Evolutionary conservation across 1,140 invertebrate species (phyloP).

Genomic region (Drosophila pseudoananassae): DNA sequence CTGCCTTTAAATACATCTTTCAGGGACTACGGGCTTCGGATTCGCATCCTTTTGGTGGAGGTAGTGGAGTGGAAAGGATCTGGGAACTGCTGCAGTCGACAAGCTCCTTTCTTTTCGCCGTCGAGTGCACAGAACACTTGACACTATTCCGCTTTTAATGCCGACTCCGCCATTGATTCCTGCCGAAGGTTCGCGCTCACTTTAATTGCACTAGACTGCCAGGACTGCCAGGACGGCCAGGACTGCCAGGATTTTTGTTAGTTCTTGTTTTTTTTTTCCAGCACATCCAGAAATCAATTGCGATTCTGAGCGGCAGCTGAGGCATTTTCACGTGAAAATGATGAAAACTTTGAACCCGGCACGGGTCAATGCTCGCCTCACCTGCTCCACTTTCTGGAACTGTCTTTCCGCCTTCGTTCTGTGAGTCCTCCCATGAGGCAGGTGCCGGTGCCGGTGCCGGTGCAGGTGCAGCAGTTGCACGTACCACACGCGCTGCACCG

Average conservation of each 20-base stretch:
- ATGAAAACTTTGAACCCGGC: conserved; percentile 21
- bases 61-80: neutral
- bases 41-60: neutral
- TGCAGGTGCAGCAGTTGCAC: conserved; percentile 3
- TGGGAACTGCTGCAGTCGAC: conserved; percentile 26
- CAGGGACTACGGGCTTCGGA: conserved; percentile 15
- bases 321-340: conserved; percentile 3
- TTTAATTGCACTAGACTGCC: conserved; percentile 19
- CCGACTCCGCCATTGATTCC: conserved; percentile 28
- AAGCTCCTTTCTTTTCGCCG: conserved; percentile 15
- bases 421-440: neutral
- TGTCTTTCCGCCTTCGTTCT: no score
- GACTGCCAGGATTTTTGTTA: neutral
- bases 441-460: neutral
- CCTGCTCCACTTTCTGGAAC: conserved; percentile 18
- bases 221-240: no score
- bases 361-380: conserved; percentile 15
- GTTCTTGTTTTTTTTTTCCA: neutral
- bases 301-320: neutral
- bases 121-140: conserved; percentile 21
- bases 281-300: neutral
- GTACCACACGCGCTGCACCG: conserved; percentile 30
- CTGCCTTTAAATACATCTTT: neutral
- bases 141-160: conserved; percentile 42
- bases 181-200: conserved; percentile 36